A percentile compares a stretch with the other conserved stretches of the same genome.
Conservation (phyloP, 2,113 vertebrate genomes). For the Halichoeres trimaculatus region DNA sequence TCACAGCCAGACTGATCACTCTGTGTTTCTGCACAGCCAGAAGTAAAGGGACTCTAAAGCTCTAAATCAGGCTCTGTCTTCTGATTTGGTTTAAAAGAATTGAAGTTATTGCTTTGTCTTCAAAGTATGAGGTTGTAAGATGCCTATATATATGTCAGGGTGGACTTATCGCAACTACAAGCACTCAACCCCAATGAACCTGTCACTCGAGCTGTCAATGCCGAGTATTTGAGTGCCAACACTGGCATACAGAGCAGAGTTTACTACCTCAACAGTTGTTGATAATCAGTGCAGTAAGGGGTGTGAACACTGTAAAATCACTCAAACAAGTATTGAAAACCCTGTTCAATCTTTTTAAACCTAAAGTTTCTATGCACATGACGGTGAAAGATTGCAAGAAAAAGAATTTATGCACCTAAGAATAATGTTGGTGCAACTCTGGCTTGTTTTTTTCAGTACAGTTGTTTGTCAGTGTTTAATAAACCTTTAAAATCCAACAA, state of each 20-base stretch:
- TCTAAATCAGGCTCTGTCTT: too few species aligned
- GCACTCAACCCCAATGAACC: conserved; percentile 26
- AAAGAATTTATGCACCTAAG: background rate
- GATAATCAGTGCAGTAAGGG: conserved; percentile 5
- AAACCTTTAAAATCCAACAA: conserved; percentile 1
- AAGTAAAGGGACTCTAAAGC: too few species aligned
- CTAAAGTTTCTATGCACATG: background rate
- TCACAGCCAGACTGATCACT: conserved; percentile 3
- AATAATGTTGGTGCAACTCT: background rate
- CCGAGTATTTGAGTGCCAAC: background rate
- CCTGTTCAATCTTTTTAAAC: too few species aligned
- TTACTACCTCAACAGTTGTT: conserved; percentile 24
- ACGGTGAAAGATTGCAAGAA: background rate
- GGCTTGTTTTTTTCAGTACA: background rate
- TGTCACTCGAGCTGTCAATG: conserved; percentile 35
- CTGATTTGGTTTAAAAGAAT: too few species aligned
- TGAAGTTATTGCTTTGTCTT: too few species aligned
- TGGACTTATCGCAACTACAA: conserved; percentile 2
- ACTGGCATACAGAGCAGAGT: conserved; percentile 15
- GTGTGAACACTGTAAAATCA: conserved; percentile 11
- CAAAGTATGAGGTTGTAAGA: background rate
- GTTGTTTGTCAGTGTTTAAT: background rate
- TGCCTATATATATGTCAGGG: background rate
- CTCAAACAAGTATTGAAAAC: background rate
- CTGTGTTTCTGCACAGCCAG: background rate